phyloP scores from a whole-genome alignment of 2,797 vertebrate genomes.

The Poeciliopsis infans region DNA sequence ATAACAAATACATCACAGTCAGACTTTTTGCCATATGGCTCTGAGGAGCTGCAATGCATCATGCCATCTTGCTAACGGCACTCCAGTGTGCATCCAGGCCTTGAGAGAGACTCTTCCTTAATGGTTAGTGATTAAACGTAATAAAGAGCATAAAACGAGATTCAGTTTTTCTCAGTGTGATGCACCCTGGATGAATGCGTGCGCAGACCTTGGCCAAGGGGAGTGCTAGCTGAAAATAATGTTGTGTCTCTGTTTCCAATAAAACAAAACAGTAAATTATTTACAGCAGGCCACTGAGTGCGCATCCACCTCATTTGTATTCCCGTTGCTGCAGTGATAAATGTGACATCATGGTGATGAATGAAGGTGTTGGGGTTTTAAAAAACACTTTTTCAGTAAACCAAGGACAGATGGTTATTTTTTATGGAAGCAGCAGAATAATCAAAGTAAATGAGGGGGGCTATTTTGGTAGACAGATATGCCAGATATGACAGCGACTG shows the following conservation, averaged over 20 bases:
- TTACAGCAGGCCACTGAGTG: slow-evolving; percentile 76
- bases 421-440: slow-evolving; percentile 75
- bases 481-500: slow-evolving; percentile 48
- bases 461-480: slow-evolving; percentile 59
- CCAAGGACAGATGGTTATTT: slow-evolving; percentile 82
- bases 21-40: slow-evolving; percentile 58
- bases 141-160: slow-evolving; percentile 65
- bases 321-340: slow-evolving; percentile 73
- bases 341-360: slow-evolving; percentile 81
- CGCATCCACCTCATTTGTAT: slow-evolving; percentile 77
- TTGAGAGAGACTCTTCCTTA: slow-evolving; percentile 53
- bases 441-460: slow-evolving; percentile 76
- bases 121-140: slow-evolving; percentile 64
- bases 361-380: slow-evolving; percentile 71
- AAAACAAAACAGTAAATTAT: slow-evolving; percentile 83
- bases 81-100: slow-evolving; percentile 55
- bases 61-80: slow-evolving; percentile 56
- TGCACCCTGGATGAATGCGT: slow-evolving; percentile 65
- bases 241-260: slow-evolving; percentile 79
- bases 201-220: slow-evolving; percentile 75
- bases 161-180: slow-evolving; percentile 52
- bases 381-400: slow-evolving; percentile 69
- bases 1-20: slow-evolving; percentile 58
- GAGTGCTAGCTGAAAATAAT: slow-evolving; percentile 73
- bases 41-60: slow-evolving; percentile 52